Conservation (phyloP, 1,140 invertebrate species). For the Tetramorium alpestre region DNA sequence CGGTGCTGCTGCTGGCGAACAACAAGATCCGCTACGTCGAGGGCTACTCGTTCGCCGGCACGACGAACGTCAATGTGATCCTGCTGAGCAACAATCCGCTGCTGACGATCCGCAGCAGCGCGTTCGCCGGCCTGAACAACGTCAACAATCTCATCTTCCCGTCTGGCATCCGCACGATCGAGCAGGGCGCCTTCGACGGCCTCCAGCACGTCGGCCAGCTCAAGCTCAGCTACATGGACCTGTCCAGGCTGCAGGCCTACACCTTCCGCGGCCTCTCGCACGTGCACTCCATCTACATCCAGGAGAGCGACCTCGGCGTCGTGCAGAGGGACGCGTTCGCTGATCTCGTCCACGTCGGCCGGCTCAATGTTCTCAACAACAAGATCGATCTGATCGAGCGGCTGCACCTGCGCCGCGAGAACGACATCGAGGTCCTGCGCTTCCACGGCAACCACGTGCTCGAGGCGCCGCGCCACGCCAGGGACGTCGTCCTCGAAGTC, state of each 20-base stretch:
- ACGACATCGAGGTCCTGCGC: slow-evolving; percentile 89
- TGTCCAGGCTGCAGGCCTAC: slow-evolving; percentile 88
- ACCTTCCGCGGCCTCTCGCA: slow-evolving; percentile 92
- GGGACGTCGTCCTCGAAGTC: slow-evolving; percentile 89
- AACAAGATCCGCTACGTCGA: slow-evolving; percentile 93
- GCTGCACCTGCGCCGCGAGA: slow-evolving; percentile 89
- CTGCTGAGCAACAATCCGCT: slow-evolving; percentile 92
- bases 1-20: slow-evolving; percentile 90
- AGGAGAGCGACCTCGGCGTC: slow-evolving; percentile 92
- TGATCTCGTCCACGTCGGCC: slow-evolving; percentile 89
- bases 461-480: slow-evolving; percentile 89
- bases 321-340: slow-evolving; percentile 91
- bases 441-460: slow-evolving; percentile 93
- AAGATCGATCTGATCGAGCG: slow-evolving; percentile 93
- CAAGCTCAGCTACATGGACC: slow-evolving; percentile 93
- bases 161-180: slow-evolving; percentile 90
- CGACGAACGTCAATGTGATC: slow-evolving; percentile 91
- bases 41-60: slow-evolving; percentile 93
- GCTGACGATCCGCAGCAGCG: slow-evolving; percentile 90
- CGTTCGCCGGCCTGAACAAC: slow-evolving; percentile 92
- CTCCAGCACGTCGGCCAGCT: slow-evolving; percentile 91
- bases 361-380: slow-evolving; percentile 92
- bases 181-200: slow-evolving; percentile 92
- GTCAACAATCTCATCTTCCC: slow-evolving; percentile 92
- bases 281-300: slow-evolving; percentile 90